Percentiles rank a stretch among this genome's conserved stretches.
phyloP scores from a whole-genome alignment of 2,888 invertebrate species.

The Ectobius pallidus region DNA sequence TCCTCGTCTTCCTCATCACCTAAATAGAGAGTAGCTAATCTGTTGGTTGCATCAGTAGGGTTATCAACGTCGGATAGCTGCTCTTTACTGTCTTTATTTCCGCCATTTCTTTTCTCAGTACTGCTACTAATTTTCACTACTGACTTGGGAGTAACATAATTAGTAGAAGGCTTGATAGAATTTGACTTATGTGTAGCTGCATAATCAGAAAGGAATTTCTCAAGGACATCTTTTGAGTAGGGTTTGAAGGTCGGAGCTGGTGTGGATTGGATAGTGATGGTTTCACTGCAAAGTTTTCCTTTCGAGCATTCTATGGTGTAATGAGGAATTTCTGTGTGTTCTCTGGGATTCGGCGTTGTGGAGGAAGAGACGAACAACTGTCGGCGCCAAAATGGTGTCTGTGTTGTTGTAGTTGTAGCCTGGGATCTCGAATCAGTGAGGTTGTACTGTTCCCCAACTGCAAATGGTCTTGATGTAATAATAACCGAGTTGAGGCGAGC shows the following conservation, averaged over 20 bases:
- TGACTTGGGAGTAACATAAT: background rate
- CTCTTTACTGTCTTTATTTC: background rate
- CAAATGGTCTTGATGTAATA: constrained; percentile 44
- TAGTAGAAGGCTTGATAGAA: background rate
- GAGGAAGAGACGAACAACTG: background rate
- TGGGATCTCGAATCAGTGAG: constrained; percentile 43
- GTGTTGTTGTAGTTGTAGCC: constrained; percentile 42
- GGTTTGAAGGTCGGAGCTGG: constrained; percentile 58
- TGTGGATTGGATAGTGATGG: constrained; percentile 42
- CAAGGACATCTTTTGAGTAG: constrained; percentile 58
- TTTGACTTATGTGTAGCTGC: constrained; percentile 53
- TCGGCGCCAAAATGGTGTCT: constrained; percentile 3
- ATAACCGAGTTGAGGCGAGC: constrained; percentile 42
- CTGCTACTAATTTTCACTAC: constrained; percentile 27
- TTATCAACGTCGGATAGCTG: background rate
- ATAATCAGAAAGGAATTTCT: constrained; percentile 66
- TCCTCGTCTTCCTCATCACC: constrained; percentile 42
- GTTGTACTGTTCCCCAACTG: constrained; percentile 46
- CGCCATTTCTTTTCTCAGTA: background rate
- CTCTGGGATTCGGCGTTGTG: constrained; percentile 1
- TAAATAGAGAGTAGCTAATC: constrained; percentile 47
- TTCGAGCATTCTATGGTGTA: constrained; percentile 42
- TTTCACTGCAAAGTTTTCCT: constrained; percentile 40
- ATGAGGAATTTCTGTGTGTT: background rate
- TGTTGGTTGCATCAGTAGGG: constrained; percentile 42